These are phyloP conservation scores for Arizona elegans DNA, from an alignment of 2,113 vertebrate genomes.

Conservation along the genomic window DNA sequence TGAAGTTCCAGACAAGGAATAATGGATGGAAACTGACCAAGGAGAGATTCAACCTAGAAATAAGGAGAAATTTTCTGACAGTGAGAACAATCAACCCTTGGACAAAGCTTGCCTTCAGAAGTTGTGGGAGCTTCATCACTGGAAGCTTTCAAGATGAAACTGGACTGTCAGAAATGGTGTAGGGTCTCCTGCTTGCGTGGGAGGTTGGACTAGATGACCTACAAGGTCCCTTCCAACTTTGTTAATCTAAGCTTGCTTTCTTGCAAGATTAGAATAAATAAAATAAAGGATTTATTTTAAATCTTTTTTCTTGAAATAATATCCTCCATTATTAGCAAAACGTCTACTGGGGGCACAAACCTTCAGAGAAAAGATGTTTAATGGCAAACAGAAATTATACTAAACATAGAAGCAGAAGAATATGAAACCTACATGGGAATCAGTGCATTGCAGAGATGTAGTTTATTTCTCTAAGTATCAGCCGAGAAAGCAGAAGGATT, in stretches of 20 bases:
- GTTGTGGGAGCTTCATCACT: no score
- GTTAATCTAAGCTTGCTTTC: conserved; percentile 9
- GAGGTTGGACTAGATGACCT: no score
- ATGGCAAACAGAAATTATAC: neutral
- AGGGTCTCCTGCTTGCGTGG: no score
- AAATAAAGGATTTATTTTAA: neutral
- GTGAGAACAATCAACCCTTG: no score
- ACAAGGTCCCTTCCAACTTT: no score
- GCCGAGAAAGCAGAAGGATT: neutral
- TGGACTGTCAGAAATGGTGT: no score
- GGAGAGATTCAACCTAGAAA: no score
- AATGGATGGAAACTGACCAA: no score
- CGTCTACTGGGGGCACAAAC: neutral
- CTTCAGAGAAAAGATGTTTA: neutral
- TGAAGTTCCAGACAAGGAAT: no score
- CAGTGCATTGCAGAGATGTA: neutral
- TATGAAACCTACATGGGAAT: neutral
- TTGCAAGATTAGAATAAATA: neutral
- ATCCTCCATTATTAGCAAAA: neutral
- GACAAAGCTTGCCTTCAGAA: no score
- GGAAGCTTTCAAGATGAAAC: no score
- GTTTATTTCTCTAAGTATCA: neutral
- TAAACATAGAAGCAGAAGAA: neutral
- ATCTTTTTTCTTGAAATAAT: neutral
- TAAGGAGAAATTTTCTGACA: no score